Evolutionary conservation across 2,888 invertebrate genomes (phyloP).

Genomic region (Dynastes hyllus): DNA sequence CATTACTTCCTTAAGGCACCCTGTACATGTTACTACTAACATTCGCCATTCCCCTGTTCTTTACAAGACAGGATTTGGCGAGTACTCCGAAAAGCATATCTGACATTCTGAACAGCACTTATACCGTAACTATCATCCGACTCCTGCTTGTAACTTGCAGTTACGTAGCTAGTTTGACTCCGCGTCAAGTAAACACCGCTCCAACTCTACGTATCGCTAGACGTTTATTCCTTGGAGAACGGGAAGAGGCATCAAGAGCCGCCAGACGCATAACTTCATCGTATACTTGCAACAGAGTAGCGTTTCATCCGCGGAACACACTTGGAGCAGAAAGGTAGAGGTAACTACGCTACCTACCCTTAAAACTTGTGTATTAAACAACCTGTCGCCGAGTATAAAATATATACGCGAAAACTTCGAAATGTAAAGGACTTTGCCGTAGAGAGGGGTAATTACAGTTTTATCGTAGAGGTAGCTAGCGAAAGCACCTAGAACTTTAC

Average conservation of each 20-base stretch:
- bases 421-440: slow-evolving; percentile 18
- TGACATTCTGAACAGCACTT: no score
- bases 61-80: no score
- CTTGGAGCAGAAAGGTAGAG: neutral
- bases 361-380: slow-evolving; percentile 42
- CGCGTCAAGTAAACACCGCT: slow-evolving; percentile 15
- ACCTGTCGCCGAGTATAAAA: slow-evolving; percentile 42
- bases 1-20: no score
- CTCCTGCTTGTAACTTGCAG: slow-evolving; percentile 11
- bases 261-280: slow-evolving; percentile 1
- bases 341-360: neutral
- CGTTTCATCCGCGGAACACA: neutral
- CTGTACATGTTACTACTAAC: no score
- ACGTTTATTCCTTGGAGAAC: slow-evolving; percentile 32
- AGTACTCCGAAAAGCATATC: no score
- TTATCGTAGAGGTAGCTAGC: slow-evolving; percentile 18
- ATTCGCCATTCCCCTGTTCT: no score
- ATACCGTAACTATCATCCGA: neutral
- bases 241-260: slow-evolving; percentile 11
- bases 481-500: no score
- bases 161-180: slow-evolving; percentile 7
- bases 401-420: slow-evolving; percentile 34
- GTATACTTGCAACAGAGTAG: slow-evolving; percentile 16
- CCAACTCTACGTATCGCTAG: slow-evolving; percentile 19
- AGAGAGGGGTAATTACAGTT: slow-evolving; percentile 24